phyloP scores from a whole-genome alignment of 2,797 vertebrate species.

The Rallus crepitans region DNA sequence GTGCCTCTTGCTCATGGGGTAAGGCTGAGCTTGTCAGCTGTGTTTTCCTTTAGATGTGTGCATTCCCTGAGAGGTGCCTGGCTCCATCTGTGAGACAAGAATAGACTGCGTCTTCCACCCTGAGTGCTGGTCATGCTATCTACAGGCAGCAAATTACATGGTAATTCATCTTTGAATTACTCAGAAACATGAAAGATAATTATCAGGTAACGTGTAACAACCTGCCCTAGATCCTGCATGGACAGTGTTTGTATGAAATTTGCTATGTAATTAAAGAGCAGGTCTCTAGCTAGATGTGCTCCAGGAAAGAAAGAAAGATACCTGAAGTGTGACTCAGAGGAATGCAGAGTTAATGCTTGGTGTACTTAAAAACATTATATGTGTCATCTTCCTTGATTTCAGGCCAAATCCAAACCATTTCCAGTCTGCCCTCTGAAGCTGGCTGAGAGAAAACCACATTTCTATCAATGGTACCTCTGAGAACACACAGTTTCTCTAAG shows the following conservation, averaged over 20 bases:
- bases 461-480: background rate
- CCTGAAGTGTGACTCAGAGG: constrained; percentile 50
- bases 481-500: background rate
- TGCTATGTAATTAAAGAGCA: constrained; percentile 52
- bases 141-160: constrained; percentile 32
- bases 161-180: constrained; percentile 50
- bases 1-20: background rate
- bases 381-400: constrained; percentile 20
- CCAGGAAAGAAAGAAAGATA: constrained; percentile 15
- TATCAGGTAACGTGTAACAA: constrained; percentile 31
- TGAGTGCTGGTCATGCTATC: background rate
- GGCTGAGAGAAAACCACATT: background rate
- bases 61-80: background rate
- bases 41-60: background rate
- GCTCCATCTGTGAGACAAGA: background rate
- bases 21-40: background rate
- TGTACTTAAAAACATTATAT: background rate
- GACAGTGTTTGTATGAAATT: background rate
- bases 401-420: background rate
- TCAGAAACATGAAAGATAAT: constrained; percentile 51
- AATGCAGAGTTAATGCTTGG: background rate
- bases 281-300: background rate
- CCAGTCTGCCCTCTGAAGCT: background rate
- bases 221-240: constrained; percentile 10
- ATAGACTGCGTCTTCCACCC: background rate